Evolutionary conservation across 2,113 vertebrate genomes (phyloP), one percentile per base, ranked within the genome.

Genomic region (Tapirus terrestris): DNA sequence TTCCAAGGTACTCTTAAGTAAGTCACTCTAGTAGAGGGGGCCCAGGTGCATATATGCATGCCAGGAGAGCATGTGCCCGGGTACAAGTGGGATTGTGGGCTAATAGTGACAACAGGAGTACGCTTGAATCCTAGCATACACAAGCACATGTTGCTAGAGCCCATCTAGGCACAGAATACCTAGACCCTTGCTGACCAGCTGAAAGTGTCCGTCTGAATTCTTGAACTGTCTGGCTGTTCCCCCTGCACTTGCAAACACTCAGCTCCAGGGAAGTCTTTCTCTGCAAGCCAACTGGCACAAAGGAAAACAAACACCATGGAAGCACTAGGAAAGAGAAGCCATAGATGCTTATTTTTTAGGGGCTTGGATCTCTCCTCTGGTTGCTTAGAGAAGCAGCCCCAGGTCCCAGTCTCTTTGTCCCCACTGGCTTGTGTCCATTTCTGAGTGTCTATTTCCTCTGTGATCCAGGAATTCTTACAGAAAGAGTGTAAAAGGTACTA

Each of bases 401-500:
- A 18, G 72, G 17, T 27, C 8, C 45, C 36, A 61, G n/a, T n/a
- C 31, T 56, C 56, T 91, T 39, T 73, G 25, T 60, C 25, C 17
- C 39, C 20, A 48, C 31, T 76, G 29, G 27, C 33, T 89, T 43
- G 10, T 56, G 29, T 36, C 70, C 51, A 61, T 80, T 75, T 96
- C 63, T 72, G 31, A 93, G 29, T 81, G n/a, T 48, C 7, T 58
- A 23, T 56, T 51, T 79, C 17, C 80, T 92, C 87, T 81, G 17
- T 92, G 58, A 83, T 53, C 53, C 17, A 65, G 23, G 25, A 92
- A 92, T 17, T 9, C 33, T 53, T 63, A 76, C 17, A 92, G 43
- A 92, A 95, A 97, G 25, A 73, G 10, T 20, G 39, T 43, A 79
- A 94, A 95, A 92, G 36, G 51, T 36, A 43, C 31, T 61, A 70